Evolutionary conservation across 2,797 vertebrate species (phyloP).

Genomic region (Darevskia mixta): DNA sequence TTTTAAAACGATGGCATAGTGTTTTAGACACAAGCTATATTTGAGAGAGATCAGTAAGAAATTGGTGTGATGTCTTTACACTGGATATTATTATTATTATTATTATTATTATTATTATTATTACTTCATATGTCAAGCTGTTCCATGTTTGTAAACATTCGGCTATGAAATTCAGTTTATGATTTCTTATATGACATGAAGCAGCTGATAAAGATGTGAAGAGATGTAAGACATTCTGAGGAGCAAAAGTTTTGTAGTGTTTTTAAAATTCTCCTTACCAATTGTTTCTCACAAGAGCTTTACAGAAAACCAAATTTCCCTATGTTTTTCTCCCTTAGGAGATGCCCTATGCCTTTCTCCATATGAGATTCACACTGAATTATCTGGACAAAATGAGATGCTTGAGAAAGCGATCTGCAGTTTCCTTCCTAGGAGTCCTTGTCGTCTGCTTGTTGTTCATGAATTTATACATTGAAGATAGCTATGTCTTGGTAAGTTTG

Average conservation of each 20-base stretch:
- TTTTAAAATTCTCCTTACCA: conserved; percentile 3
- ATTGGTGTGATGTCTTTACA: background rate
- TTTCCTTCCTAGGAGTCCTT: conserved; percentile 93
- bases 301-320: conserved; percentile 43
- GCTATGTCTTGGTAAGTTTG: conserved; percentile 92
- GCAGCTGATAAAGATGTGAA: background rate
- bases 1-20: background rate
- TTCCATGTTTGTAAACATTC: background rate
- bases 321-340: conserved; percentile 67
- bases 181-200: conserved; percentile 1
- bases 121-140: background rate
- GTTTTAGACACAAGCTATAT: background rate
- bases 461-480: conserved; percentile 97
- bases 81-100: background rate
- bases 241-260: background rate
- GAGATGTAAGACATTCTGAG: background rate
- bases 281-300: background rate
- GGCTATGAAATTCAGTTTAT: background rate
- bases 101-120: background rate
- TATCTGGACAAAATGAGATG: conserved; percentile 97
- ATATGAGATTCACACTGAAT: conserved; percentile 87
- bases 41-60: background rate
- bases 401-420: conserved; percentile 93
- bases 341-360: conserved; percentile 74
- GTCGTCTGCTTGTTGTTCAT: conserved; percentile 94